A percentile compares a stretch with the other conserved stretches of the same genome.
phyloP scores from a whole-genome alignment of 2,797 vertebrate species.

The Danio choprae region DNA sequence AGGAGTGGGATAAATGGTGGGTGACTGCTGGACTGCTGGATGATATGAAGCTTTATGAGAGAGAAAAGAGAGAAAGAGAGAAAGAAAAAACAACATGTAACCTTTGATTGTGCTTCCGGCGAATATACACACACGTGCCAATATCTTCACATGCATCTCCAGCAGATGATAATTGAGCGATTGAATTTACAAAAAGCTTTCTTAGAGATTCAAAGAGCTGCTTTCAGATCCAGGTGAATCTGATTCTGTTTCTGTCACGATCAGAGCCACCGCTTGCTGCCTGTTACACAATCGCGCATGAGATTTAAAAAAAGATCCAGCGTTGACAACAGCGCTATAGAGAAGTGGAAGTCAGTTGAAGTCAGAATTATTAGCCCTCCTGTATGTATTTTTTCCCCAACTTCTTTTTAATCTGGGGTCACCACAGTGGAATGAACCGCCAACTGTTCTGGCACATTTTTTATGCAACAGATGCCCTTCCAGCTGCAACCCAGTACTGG shows the following conservation, averaged over 20 bases:
- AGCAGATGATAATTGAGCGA: slow-evolving; percentile 58
- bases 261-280: slow-evolving; percentile 21
- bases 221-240: slow-evolving; percentile 59
- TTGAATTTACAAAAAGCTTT: slow-evolving; percentile 60
- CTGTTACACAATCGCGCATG: slow-evolving; percentile 23
- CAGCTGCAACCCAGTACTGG: no score
- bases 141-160: slow-evolving; percentile 41
- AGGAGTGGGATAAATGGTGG: slow-evolving; percentile 40
- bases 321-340: slow-evolving; percentile 36
- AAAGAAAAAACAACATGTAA: slow-evolving; percentile 13
- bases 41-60: slow-evolving; percentile 32
- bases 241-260: slow-evolving; percentile 37
- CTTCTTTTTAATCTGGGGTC: no score
- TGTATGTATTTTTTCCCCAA: no score
- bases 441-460: no score
- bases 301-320: slow-evolving; percentile 39
- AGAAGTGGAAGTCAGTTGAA: no score
- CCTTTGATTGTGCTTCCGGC: slow-evolving; percentile 52
- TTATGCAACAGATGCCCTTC: no score
- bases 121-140: slow-evolving; percentile 35
- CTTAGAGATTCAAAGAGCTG: slow-evolving; percentile 48
- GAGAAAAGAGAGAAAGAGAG: no score
- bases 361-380: no score
- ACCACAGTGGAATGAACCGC: no score
- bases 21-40: slow-evolving; percentile 30